Evolutionary conservation across 2,888 invertebrate genomes (phyloP), one percentile per base, ranked within the genome.

Genomic region (Tenthredo livida): DNA sequence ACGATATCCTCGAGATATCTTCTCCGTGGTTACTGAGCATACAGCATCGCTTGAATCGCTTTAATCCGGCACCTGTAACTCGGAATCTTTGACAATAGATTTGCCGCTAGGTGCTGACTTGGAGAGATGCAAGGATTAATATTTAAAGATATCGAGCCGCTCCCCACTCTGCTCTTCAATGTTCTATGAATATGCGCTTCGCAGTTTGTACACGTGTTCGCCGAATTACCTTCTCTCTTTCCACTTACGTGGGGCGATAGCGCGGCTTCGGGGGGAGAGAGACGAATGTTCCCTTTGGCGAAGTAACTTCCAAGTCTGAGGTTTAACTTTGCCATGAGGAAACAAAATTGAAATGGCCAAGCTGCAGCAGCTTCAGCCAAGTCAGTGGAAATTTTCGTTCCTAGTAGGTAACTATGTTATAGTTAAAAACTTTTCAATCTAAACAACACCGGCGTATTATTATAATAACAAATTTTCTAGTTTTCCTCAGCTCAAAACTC

Each of bases 211-310:
- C 80, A 80, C 80, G 80, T 80, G 80, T 80, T 80, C 58, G 7
- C 80, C 80, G 80, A 80, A 80, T 80, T 80, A 80, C 80, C 80
- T 80, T 80, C 80, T 80, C 80, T 80, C 80, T 80, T 80, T 61
- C 80, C 80, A 80, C 80, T 80, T 80, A 80, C 80, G 58, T 58
- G 21, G 77, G 77, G 77, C 7, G n/a, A 29, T 25, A 29, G 17
- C 29, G 40, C 21, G 17, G 12, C 37, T 25, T 4, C 4, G 15
- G 43, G 61, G 61, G 61, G 7, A 25, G 58, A 21, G 33, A 80
- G 80, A 80, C 80, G 80, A 80, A 80, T 80, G 80, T 58, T 80
- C 61, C 80, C 80, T 80, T 80, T 50, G 40, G 21, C 80, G 61
- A 61, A 80, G 58, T 80, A 61, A 80, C 80, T 80, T 80, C 40